phyloP scores from a whole-genome alignment of 2,888 invertebrate genomes.

The Oligia fasciuncula region DNA sequence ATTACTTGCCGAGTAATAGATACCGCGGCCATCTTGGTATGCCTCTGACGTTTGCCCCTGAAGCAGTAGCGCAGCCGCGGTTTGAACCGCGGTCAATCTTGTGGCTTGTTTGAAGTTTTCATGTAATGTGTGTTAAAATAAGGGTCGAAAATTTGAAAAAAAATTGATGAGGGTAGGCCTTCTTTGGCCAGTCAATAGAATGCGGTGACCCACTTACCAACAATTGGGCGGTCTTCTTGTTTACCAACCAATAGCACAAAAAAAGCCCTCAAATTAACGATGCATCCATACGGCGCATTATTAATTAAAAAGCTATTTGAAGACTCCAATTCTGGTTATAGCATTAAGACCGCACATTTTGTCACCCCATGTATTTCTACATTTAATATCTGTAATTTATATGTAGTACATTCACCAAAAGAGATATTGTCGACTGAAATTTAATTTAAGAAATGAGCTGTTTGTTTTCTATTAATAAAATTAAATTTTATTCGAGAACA shows the following conservation, averaged over 20 bases:
- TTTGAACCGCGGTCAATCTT: constrained; percentile 23
- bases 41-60: constrained; percentile 25
- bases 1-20: constrained; percentile 27
- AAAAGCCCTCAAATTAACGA: too few relatives aligned
- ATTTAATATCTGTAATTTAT: background rate
- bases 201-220: too few relatives aligned
- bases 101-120: constrained; percentile 33
- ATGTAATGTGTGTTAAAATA: background rate
- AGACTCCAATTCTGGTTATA: background rate
- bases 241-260: too few relatives aligned
- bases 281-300: background rate
- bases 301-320: background rate
- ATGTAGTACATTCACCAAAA: too few relatives aligned
- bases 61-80: constrained; percentile 21
- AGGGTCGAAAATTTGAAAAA: too few relatives aligned
- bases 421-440: too few relatives aligned
- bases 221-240: too few relatives aligned
- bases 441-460: too few relatives aligned
- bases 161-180: too few relatives aligned
- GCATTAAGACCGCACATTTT: background rate
- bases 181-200: too few relatives aligned
- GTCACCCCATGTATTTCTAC: background rate
- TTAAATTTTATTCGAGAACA: too few relatives aligned
- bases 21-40: constrained; percentile 27
- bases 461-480: too few relatives aligned